Evolutionary conservation across 1,140 invertebrate species (phyloP).

Genomic region (Eumaeus atala): DNA sequence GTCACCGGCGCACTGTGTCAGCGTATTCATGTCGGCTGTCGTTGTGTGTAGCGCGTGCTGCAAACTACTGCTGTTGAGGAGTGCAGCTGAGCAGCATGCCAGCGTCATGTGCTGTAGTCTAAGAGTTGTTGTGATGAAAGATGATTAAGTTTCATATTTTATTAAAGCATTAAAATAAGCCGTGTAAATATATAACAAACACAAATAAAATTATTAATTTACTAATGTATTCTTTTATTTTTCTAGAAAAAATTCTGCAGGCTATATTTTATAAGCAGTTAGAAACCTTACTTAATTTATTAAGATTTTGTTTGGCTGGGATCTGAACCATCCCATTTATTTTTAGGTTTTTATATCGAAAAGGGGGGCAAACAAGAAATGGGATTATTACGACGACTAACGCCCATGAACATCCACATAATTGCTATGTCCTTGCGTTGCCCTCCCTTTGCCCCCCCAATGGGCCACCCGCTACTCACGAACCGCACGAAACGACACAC

Average conservation of each 20-base stretch:
- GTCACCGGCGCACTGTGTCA: conserved; percentile 5
- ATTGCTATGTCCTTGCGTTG: too few relatives aligned
- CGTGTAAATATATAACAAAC: conserved; percentile 69
- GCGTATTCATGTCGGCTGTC: conserved; percentile 46
- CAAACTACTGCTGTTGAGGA: conserved; percentile 44
- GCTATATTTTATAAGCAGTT: too few relatives aligned
- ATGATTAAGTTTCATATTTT: conserved; percentile 70
- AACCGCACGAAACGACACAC: too few relatives aligned
- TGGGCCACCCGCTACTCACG: too few relatives aligned
- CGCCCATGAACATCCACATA: too few relatives aligned
- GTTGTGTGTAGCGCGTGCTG: conserved; percentile 40
- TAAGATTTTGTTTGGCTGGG: too few relatives aligned
- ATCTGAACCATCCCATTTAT: too few relatives aligned
- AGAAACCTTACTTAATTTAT: too few relatives aligned
- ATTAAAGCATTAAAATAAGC: conserved; percentile 57
- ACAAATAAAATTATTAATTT: conserved; percentile 72
- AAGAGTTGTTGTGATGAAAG: conserved; percentile 46
- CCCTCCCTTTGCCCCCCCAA: too few relatives aligned
- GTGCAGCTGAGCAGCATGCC: conserved; percentile 23
- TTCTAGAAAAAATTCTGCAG: not conserved
- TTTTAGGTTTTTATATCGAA: too few relatives aligned
- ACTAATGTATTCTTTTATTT: conserved; percentile 43
- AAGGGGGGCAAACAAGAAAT: too few relatives aligned
- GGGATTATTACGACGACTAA: too few relatives aligned
- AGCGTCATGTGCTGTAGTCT: conserved; percentile 34